Evolutionary conservation across 2,113 vertebrate genomes (phyloP).

Genomic region (Mastomys natalensis): DNA sequence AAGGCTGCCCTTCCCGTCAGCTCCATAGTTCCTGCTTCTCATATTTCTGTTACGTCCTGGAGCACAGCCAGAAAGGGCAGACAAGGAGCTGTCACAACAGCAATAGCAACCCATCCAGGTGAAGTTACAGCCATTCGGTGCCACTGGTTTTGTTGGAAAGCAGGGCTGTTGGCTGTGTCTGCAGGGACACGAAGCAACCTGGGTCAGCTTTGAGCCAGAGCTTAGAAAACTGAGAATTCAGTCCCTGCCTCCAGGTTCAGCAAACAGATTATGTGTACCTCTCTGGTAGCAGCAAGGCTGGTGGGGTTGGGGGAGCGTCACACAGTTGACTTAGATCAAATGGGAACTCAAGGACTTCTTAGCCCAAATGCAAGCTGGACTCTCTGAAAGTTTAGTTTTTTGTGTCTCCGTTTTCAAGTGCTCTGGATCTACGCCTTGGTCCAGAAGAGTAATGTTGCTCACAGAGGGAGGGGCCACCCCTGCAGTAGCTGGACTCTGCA

Average conservation of each 20-base stretch:
- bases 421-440: neutral
- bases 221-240: constrained; percentile 21
- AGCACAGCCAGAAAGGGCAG: neutral
- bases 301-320: neutral
- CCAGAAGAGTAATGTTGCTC: neutral
- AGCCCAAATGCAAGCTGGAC: neutral
- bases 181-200: neutral
- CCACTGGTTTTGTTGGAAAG: neutral
- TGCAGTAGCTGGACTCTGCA: neutral
- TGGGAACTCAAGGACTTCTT: neutral
- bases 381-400: constrained; percentile 34
- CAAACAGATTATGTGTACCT: neutral
- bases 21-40: constrained; percentile 12
- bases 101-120: neutral
- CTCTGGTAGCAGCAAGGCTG: neutral
- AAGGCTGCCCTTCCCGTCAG: constrained; percentile 60
- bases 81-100: rapidly evolving
- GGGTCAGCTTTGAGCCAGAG: neutral
- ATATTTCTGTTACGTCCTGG: neutral
- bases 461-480: rapidly evolving
- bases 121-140: neutral
- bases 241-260: neutral
- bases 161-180: neutral
- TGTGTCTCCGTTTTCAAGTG: constrained; percentile 12
- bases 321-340: neutral